Conservation (phyloP, 2,797 vertebrate genomes). For the Anguilla pacifica region DNA sequence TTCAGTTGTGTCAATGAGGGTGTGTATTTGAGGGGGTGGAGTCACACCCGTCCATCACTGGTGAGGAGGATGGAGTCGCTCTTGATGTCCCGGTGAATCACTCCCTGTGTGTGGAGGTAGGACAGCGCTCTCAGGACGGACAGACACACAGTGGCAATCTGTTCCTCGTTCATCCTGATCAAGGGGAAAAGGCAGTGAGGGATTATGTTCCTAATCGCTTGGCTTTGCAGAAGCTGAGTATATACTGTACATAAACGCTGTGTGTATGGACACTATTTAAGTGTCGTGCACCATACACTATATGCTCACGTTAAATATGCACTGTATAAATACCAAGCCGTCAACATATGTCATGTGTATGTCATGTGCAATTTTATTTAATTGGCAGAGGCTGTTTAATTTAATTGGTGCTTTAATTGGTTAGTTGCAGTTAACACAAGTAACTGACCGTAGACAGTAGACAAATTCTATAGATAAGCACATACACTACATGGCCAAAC, state of each 20-base stretch:
- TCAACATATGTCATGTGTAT: neutral
- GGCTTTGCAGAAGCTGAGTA: neutral
- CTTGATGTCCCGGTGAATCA: conserved; percentile 88
- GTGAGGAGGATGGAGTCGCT: conserved; percentile 87
- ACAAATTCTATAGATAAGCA: too few relatives aligned
- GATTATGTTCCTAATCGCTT: neutral
- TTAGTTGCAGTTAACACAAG: too few relatives aligned
- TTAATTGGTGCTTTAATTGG: too few relatives aligned
- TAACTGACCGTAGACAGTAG: too few relatives aligned
- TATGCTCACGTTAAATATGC: neutral
- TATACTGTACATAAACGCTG: neutral
- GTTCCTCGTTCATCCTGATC: conserved; percentile 81
- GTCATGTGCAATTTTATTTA: neutral
- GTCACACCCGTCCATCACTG: conserved; percentile 78
- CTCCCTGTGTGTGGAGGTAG: conserved; percentile 83
- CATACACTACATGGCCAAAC: too few relatives aligned
- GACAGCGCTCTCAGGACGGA: conserved; percentile 82
- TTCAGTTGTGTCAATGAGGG: neutral
- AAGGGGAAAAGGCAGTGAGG: neutral
- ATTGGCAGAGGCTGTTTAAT: neutral
- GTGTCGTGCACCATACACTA: neutral
- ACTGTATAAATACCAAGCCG: neutral
- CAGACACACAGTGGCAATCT: conserved; percentile 85
- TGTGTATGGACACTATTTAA: neutral
- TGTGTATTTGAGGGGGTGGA: neutral